Conservation (phyloP, 2,888 invertebrate species). For the Tanytarsus gracilentus region DNA sequence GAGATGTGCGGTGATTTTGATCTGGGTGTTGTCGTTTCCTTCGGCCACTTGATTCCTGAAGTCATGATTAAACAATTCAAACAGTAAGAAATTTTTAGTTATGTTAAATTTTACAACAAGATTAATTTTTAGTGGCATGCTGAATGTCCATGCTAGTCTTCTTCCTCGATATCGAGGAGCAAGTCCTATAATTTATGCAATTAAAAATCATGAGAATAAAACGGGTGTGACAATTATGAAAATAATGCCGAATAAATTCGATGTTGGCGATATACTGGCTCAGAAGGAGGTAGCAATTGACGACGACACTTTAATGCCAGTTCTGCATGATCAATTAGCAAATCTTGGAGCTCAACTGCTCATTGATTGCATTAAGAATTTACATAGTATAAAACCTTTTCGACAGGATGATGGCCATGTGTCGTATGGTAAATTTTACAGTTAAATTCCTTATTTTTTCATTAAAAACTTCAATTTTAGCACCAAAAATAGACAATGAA, state of each 20-base stretch:
- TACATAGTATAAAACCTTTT: conserved; percentile 51
- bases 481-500: conserved; percentile 59
- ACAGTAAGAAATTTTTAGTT: conserved; percentile 52
- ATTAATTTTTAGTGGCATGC: conserved; percentile 61
- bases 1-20: conserved; percentile 52
- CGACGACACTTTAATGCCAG: conserved; percentile 53
- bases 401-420: conserved; percentile 54
- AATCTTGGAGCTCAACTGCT: conserved; percentile 59
- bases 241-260: conserved; percentile 72
- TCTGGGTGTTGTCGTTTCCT: conserved; percentile 84
- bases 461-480: conserved; percentile 45
- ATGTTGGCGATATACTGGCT: conserved; percentile 55
- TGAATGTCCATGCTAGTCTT: conserved; percentile 89
- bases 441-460: conserved; percentile 29
- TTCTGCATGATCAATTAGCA: conserved; percentile 56
- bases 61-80: conserved; percentile 67
- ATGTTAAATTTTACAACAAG: neutral
- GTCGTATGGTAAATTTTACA: conserved; percentile 57
- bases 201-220: conserved; percentile 68
- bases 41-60: conserved; percentile 81
- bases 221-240: conserved; percentile 85
- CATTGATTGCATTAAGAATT: conserved; percentile 50
- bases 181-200: conserved; percentile 77
- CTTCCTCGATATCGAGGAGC: conserved; percentile 90
- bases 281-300: conserved; percentile 50